phyloP scores from a whole-genome alignment of 1,140 invertebrate genomes.

The Cotesia chilonis region DNA sequence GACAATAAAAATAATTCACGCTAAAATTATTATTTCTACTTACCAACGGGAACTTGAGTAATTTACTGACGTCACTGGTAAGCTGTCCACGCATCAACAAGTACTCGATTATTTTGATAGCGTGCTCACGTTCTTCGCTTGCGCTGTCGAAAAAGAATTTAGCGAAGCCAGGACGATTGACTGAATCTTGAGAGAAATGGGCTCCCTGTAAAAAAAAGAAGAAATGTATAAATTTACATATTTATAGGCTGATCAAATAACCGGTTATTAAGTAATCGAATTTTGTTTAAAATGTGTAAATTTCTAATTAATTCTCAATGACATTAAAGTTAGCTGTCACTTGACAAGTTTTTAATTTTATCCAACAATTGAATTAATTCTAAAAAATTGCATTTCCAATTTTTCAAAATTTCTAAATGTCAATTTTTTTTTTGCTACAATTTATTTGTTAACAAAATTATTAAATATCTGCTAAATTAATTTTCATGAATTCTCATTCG shows the following conservation, averaged over 20 bases:
- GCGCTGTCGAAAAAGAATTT: slow-evolving; percentile 88
- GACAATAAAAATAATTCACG: background rate
- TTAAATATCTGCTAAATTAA: no score
- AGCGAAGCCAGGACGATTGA: slow-evolving; percentile 87
- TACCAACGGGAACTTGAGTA: slow-evolving; percentile 72
- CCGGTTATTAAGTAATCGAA: no score
- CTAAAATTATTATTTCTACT: slow-evolving; percentile 48
- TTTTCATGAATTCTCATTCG: background rate
- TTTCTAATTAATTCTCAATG: background rate
- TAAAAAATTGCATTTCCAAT: no score
- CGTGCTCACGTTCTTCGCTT: slow-evolving; percentile 88
- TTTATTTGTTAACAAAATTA: no score
- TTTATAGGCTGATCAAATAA: background rate
- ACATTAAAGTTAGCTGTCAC: no score
- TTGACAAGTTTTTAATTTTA: no score
- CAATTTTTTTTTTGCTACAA: no score
- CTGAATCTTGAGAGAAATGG: slow-evolving; percentile 80
- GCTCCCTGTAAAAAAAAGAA: slow-evolving; percentile 68
- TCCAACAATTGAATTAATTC: no score
- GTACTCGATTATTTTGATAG: slow-evolving; percentile 90
- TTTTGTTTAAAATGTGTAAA: no score
- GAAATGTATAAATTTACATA: slow-evolving; percentile 8
- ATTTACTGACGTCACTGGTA: slow-evolving; percentile 70
- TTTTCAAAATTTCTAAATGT: no score
- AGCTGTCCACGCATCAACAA: slow-evolving; percentile 87